phyloP scores from a whole-genome alignment of 2,888 invertebrate species.

The Himalopsyche anomala region DNA sequence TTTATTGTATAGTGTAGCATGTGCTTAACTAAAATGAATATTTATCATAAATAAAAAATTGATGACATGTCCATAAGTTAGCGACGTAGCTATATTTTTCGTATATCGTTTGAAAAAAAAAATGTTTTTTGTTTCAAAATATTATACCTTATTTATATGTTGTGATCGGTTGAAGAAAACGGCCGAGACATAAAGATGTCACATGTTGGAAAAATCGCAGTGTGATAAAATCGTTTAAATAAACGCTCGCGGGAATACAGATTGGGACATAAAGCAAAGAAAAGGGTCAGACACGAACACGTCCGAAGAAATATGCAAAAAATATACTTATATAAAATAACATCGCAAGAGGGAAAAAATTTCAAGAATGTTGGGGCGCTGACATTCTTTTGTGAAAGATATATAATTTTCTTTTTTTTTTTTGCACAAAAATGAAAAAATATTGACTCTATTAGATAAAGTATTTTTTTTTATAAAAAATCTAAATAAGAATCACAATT shows the following conservation, averaged over 20 bases:
- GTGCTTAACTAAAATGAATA: no score
- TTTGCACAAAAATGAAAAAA: neutral
- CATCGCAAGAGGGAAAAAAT: slow-evolving; percentile 1
- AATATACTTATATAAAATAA: slow-evolving; percentile 8
- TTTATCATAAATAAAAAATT: no score
- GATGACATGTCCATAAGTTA: no score
- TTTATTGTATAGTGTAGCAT: no score
- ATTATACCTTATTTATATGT: neutral
- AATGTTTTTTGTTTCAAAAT: neutral
- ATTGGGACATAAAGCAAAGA: slow-evolving; percentile 44
- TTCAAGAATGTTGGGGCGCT: neutral
- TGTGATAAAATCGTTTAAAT: slow-evolving; percentile 31
- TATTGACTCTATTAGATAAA: neutral
- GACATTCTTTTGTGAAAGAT: neutral
- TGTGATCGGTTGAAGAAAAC: slow-evolving; percentile 4
- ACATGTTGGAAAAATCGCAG: slow-evolving; percentile 37
- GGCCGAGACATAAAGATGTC: slow-evolving; percentile 11
- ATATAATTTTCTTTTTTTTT: neutral
- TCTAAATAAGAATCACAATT: no score
- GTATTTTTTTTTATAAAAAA: no score
- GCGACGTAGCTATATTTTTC: no score
- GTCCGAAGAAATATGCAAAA: slow-evolving; percentile 28
- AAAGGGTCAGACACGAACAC: slow-evolving; percentile 39
- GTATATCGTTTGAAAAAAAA: no score
- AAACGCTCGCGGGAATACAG: slow-evolving; percentile 14